A percentile compares a stretch with the other conserved stretches of the same genome.
phyloP scores from a whole-genome alignment of 2,797 vertebrate genomes.

The Muraenolepis orangiensis region DNA sequence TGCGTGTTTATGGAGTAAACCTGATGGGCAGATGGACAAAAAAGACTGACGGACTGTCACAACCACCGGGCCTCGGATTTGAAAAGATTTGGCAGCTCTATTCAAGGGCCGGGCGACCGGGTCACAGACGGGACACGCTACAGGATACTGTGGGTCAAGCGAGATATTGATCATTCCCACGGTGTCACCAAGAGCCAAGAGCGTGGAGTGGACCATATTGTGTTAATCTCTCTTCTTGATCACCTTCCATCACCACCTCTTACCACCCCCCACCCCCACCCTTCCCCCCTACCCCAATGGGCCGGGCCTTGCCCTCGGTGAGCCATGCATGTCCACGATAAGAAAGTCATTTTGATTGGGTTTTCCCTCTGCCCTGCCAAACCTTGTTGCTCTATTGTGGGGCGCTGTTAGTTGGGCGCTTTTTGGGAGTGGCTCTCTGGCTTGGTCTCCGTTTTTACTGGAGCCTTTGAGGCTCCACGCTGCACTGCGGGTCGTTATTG shows the following conservation, averaged over 20 bases:
- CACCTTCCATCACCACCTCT: constrained; percentile 17
- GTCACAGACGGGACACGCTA: constrained; percentile 21
- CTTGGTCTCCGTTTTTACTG: constrained; percentile 55
- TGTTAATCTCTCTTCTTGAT: constrained; percentile 44
- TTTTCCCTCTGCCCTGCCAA: constrained; percentile 20
- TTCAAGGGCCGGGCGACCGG: constrained; percentile 17
- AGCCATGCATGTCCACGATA: constrained; percentile 47
- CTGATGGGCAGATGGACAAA: constrained; percentile 1
- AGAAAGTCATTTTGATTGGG: constrained; percentile 32
- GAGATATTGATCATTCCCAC: constrained; percentile 55
- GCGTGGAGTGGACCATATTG: constrained; percentile 35
- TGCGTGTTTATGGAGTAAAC: neutral
- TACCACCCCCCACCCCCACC: constrained; percentile 17
- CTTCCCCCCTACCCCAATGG: neutral
- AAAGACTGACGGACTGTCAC: constrained; percentile 17
- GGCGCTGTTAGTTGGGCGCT: constrained; percentile 40
- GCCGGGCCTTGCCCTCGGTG: constrained; percentile 26
- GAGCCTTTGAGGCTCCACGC: constrained; percentile 38
- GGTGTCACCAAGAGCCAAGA: constrained; percentile 40
- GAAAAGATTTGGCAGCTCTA: constrained; percentile 33
- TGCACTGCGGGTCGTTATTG: constrained; percentile 47
- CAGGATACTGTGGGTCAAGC: constrained; percentile 38
- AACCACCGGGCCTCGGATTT: constrained; percentile 10
- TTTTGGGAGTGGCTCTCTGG: constrained; percentile 36
- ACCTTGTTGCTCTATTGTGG: constrained; percentile 34